phyloP scores from a whole-genome alignment of 37 sponge, comb jelly and placozoan species.

The Haliclona indistincta region DNA sequence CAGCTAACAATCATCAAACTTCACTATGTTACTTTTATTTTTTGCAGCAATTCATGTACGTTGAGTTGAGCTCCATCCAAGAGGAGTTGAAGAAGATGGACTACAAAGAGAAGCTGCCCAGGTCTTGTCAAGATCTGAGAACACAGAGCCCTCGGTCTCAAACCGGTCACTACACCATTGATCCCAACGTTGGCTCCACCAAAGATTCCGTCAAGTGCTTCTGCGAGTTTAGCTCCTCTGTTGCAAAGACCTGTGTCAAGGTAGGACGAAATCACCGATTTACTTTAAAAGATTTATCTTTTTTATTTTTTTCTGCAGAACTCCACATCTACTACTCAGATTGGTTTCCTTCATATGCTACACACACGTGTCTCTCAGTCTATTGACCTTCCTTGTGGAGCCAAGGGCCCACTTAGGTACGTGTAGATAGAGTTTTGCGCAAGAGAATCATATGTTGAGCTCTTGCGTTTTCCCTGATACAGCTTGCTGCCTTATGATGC shows the following conservation, averaged over 20 bases:
- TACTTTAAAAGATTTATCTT: background rate
- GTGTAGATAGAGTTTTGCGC: background rate
- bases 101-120: background rate
- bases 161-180: slow-evolving; percentile 56
- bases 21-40: background rate
- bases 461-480: background rate
- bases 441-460: background rate
- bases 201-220: slow-evolving; percentile 47
- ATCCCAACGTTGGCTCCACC: slow-evolving; percentile 66
- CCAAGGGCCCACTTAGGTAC: slow-evolving; percentile 62
- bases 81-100: slow-evolving; percentile 34
- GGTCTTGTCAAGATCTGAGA: slow-evolving; percentile 51
- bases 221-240: slow-evolving; percentile 47
- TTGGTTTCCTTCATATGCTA: slow-evolving; percentile 57
- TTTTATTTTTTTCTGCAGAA: slow-evolving; percentile 32
- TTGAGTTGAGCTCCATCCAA: slow-evolving; percentile 48
- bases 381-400: slow-evolving; percentile 53
- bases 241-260: background rate
- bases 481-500: slow-evolving; percentile 51
- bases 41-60: slow-evolving; percentile 60
- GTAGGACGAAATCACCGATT: background rate
- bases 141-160: slow-evolving; percentile 35
- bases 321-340: slow-evolving; percentile 34
- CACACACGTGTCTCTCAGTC: slow-evolving; percentile 60
- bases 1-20: background rate